These are phyloP conservation scores for Scyliorhinus canicula DNA, from an alignment of 2,797 vertebrate species.

Conservation along the genomic window DNA sequence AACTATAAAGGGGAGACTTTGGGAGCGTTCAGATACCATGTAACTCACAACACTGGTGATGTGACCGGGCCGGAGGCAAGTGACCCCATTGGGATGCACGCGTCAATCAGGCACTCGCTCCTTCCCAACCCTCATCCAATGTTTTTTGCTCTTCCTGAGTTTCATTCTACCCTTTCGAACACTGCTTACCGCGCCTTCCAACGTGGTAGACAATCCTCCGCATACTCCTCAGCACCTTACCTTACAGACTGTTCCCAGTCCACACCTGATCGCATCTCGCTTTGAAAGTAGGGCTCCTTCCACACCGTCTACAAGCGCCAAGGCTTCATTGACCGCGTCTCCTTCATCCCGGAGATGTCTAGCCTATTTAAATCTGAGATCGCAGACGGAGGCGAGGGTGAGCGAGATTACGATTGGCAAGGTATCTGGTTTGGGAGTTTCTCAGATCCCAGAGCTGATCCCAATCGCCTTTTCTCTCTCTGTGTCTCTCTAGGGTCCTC, in stretches of 20 bases:
- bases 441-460: slow-evolving; percentile 44
- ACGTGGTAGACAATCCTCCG: background rate
- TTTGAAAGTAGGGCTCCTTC: background rate
- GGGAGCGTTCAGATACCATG: background rate
- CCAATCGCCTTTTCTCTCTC: slow-evolving; percentile 41
- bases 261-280: background rate
- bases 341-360: background rate
- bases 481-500: slow-evolving; percentile 48
- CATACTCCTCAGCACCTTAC: background rate
- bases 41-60: background rate
- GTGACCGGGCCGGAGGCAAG: background rate
- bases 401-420: background rate
- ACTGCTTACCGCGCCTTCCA: background rate
- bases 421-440: background rate
- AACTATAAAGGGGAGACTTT: background rate
- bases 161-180: background rate
- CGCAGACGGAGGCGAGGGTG: background rate
- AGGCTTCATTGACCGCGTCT: background rate
- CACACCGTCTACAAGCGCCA: no score
- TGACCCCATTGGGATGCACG: background rate
- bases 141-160: background rate
- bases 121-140: background rate
- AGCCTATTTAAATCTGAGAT: background rate
- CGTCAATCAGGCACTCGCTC: no score
- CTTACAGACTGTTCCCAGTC: background rate